Conservation (phyloP, 23 tunicate genomes). For the Halocynthia aurantium region DNA sequence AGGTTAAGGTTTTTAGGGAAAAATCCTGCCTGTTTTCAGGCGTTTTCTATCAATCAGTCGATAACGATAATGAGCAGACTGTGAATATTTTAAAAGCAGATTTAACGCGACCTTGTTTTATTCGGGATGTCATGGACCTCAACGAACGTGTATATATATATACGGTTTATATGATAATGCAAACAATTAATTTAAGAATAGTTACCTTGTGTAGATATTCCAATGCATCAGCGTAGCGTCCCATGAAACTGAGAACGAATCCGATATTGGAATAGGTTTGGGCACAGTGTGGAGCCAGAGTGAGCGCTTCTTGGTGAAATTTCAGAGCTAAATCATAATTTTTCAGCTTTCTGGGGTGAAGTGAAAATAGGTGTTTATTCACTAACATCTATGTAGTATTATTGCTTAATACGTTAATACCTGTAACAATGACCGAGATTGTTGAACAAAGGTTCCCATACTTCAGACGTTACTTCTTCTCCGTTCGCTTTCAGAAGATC, state of each 20-base stretch:
- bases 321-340: slow-evolving; percentile 53
- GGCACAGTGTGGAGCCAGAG: slow-evolving; percentile 68
- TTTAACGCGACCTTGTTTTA: too few relatives aligned
- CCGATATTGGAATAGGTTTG: slow-evolving; percentile 86
- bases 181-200: too few relatives aligned
- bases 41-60: too few relatives aligned
- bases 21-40: too few relatives aligned
- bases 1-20: too few relatives aligned
- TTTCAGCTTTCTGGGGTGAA: slow-evolving; percentile 45
- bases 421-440: slow-evolving; percentile 82
- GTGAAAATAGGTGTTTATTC: background rate
- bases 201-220: slow-evolving; percentile 83
- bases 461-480: slow-evolving; percentile 41
- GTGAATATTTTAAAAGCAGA: too few relatives aligned
- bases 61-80: too few relatives aligned
- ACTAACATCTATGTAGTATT: background rate
- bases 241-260: slow-evolving; percentile 68
- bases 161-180: too few relatives aligned
- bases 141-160: too few relatives aligned
- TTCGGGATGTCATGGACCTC: too few relatives aligned
- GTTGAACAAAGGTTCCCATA: slow-evolving; percentile 87
- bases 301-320: slow-evolving; percentile 63
- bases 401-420: slow-evolving; percentile 9
- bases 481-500: slow-evolving; percentile 39
- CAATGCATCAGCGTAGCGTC: slow-evolving; percentile 55